These are phyloP conservation scores for Carcharodon carcharias DNA, from an alignment of 2,797 vertebrate genomes.

Conservation along the genomic window DNA sequence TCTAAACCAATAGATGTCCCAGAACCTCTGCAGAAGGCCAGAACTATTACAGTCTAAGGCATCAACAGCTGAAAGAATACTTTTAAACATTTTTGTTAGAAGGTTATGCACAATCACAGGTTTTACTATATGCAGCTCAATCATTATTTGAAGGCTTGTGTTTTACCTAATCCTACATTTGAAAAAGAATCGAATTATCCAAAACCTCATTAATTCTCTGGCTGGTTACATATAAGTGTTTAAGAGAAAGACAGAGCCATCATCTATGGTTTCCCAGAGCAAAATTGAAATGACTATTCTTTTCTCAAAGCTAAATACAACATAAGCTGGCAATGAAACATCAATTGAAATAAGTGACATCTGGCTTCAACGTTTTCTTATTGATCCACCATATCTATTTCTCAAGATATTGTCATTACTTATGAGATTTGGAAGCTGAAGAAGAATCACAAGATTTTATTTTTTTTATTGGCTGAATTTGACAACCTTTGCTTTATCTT, in stretches of 20 bases:
- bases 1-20: neutral
- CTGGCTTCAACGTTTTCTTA: neutral
- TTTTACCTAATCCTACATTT: neutral
- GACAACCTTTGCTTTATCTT: neutral
- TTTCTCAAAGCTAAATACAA: neutral
- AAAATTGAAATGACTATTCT: neutral
- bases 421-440: neutral
- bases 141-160: neutral
- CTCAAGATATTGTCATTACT: neutral
- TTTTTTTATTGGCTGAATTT: neutral
- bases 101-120: neutral
- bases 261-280: neutral
- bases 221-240: neutral
- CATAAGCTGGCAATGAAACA: neutral
- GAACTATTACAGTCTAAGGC: too few relatives aligned
- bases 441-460: neutral
- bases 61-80: neutral
- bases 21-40: neutral
- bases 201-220: neutral
- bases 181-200: neutral
- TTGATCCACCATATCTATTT: neutral
- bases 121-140: neutral
- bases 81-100: neutral
- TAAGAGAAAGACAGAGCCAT: neutral
- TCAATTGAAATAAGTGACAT: neutral